Conservation (phyloP, 2,113 vertebrate species). For the Microcebus griseorufus region DNA sequence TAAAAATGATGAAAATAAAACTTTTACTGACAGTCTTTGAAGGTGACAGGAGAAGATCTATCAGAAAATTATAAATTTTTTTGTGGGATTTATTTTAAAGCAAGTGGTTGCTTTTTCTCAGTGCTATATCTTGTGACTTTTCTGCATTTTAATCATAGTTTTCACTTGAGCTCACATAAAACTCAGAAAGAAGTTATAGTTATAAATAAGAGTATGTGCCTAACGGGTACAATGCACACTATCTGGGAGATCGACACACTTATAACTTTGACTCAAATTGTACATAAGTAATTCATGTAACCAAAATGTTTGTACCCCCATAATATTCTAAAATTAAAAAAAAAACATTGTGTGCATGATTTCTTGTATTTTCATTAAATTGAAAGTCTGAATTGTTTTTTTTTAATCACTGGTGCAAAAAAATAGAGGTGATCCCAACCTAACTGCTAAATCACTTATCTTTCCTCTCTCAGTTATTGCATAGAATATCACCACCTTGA, state of each 20-base stretch:
- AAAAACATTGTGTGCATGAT: not conserved
- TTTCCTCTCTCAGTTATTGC: not conserved
- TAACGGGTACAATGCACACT: too few species aligned
- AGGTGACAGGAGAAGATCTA: constrained; percentile 74
- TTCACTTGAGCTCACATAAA: constrained; percentile 34
- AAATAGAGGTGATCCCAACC: not conserved
- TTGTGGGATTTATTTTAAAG: constrained; percentile 68
- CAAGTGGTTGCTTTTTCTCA: constrained; percentile 58
- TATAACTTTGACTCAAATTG: too few species aligned
- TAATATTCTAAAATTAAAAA: not conserved
- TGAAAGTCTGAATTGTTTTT: not conserved
- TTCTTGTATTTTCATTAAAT: not conserved
- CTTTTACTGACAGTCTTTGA: constrained; percentile 75
- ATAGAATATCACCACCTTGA: not conserved
- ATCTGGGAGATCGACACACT: too few species aligned
- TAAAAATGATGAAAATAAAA: constrained; percentile 81
- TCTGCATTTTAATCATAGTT: constrained; percentile 53
- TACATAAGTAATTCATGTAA: too few species aligned
- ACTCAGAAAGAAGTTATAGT: constrained; percentile 31
- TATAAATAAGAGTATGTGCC: not conserved
- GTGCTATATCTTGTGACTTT: constrained; percentile 26
- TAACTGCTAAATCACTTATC: not conserved
- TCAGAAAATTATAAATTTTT: constrained; percentile 78
- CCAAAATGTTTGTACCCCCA: too few species aligned
- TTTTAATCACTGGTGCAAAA: not conserved